phyloP scores from a whole-genome alignment of 2,888 invertebrate species.

The Synergus laeviventris region DNA sequence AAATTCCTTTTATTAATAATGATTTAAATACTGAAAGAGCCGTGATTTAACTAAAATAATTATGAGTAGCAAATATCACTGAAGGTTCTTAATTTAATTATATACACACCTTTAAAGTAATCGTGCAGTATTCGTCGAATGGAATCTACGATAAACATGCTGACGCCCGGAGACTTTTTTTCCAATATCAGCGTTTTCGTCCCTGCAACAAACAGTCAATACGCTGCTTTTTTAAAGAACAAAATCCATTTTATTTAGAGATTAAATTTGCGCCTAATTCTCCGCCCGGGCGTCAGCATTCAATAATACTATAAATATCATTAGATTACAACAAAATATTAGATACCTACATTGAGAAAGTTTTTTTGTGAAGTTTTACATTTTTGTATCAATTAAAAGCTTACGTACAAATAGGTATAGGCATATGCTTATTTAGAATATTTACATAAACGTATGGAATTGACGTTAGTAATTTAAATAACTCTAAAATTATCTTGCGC shows the following conservation, averaged over 20 bases:
- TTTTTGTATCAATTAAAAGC: neutral
- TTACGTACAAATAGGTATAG: too few relatives aligned
- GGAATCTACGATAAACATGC: constrained; percentile 59
- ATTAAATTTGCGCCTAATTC: neutral
- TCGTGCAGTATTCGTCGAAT: constrained; percentile 56
- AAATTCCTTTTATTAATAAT: neutral
- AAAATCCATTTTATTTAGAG: neutral
- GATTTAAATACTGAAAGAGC: neutral
- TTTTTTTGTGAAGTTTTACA: neutral
- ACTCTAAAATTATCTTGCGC: too few relatives aligned
- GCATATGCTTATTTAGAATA: too few relatives aligned
- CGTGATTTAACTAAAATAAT: neutral
- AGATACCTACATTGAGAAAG: neutral
- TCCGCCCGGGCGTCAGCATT: constrained; percentile 56
- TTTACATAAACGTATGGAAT: too few relatives aligned
- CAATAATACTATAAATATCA: neutral
- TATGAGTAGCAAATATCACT: neutral
- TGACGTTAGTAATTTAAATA: too few relatives aligned
- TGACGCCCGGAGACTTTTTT: constrained; percentile 62
- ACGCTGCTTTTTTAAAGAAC: neutral
- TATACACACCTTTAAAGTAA: constrained; percentile 61
- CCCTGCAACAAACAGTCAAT: constrained; percentile 59
- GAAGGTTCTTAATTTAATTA: constrained; percentile 3
- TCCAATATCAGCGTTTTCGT: constrained; percentile 56
- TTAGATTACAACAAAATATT: neutral